phyloP scores from a whole-genome alignment of 92 coral and sea anemone genomes.

The Phenganax stokvisi region DNA sequence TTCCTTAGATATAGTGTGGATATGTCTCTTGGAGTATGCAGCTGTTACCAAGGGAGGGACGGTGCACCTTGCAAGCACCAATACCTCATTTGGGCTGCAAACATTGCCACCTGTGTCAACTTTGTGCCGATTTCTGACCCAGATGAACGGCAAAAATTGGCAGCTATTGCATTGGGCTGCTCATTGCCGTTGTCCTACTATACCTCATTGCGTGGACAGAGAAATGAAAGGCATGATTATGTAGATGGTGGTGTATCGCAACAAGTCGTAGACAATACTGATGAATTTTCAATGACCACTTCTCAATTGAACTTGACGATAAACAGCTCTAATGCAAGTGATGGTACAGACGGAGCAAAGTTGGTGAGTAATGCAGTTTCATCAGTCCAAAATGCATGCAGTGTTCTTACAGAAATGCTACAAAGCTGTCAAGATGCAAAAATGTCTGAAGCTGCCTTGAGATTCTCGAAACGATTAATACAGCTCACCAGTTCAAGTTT shows the following conservation, averaged over 20 bases:
- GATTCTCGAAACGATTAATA: slow-evolving; percentile 49
- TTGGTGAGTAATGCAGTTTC: slow-evolving; percentile 29
- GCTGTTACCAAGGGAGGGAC: slow-evolving; percentile 53
- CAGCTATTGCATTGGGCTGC: slow-evolving; percentile 51
- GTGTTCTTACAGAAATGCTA: slow-evolving; percentile 51
- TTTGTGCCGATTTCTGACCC: slow-evolving; percentile 54
- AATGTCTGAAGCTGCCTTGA: slow-evolving; percentile 48
- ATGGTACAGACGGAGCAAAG: neutral
- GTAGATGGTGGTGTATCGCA: neutral
- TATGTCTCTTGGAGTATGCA: slow-evolving; percentile 56
- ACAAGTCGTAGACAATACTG: slow-evolving; percentile 12
- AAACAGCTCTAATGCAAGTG: slow-evolving; percentile 40
- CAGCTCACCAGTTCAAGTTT: slow-evolving; percentile 25
- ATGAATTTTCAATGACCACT: slow-evolving; percentile 37
- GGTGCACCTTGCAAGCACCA: slow-evolving; percentile 56
- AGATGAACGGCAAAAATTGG: slow-evolving; percentile 47
- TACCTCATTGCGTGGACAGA: slow-evolving; percentile 29
- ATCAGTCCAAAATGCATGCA: slow-evolving; percentile 46
- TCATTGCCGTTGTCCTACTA: slow-evolving; percentile 51
- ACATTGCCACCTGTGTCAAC: slow-evolving; percentile 50
- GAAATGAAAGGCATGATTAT: neutral
- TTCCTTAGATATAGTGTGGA: slow-evolving; percentile 40
- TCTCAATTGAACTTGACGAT: slow-evolving; percentile 23
- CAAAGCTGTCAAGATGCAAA: slow-evolving; percentile 45
- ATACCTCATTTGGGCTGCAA: slow-evolving; percentile 53